Base-by-base conservation (phyloP, 2,797 vertebrate species). In the Melanotaenia nigrans region DNA sequence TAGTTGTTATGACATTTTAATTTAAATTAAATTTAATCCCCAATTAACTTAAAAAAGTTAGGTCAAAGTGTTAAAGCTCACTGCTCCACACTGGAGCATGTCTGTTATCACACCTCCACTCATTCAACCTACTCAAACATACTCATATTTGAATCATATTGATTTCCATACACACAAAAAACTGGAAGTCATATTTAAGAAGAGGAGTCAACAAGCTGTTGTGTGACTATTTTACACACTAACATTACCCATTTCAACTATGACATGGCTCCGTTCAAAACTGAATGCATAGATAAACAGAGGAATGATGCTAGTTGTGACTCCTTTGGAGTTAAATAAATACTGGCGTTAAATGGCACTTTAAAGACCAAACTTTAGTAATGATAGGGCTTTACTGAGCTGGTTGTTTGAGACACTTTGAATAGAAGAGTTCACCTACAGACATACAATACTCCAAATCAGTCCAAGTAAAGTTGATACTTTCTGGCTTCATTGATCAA, bases 401-500 rank as follows among this genome's bases (percentile, higher is more conserved):
- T 30, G n/a, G 5, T 58, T 69, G 1, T 71, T 65, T 36, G 42
- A 76, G 72, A 64, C 78, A 55, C 61, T 76, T 56, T 63, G 51
- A 75, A 84, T 81, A 20, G 80, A 84, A 73, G 65, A 36, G 0
- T 68, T 55, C 38, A 71, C 56, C 10, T 28, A n/a, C 45, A 59
- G 74, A 82, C 61, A 70, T 7, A 61, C 40, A 67, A 75, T 60
- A 63, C 68, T 69, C 51, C 16, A 61, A 79, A 68, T 59, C 20
- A 64, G 20, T 45, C 63, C 36, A 40, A 77, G 61, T 36, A 7
- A 75, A 85, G 57, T 47, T 51, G 75, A 59, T 60, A 55, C 68
- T 60, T 80, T 36, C 69, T 59, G 73, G 60, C 71, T 66, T 69
- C 65, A 72, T 65, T 84, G 76, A 89, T 87, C 75, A 79, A 65